Evolutionary conservation across 2,113 vertebrate species (phyloP).

Genomic region (Benthochromis sp.): DNA sequence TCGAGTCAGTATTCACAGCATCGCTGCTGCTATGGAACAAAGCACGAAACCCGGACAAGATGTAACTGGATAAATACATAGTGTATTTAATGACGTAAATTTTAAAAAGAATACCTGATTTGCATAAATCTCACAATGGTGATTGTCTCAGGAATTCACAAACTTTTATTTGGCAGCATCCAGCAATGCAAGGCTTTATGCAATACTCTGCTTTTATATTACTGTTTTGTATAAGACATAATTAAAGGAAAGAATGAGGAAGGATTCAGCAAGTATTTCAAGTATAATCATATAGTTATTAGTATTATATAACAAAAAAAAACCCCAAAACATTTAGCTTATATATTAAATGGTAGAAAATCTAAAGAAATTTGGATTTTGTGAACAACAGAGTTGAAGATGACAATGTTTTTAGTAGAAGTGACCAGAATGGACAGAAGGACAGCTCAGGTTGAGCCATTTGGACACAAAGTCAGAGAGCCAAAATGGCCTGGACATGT

Average conservation of each 20-base stretch:
- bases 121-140: background rate
- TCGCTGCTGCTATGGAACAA: background rate
- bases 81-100: background rate
- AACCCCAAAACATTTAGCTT: fast-evolving
- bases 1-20: background rate
- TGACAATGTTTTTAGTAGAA: background rate
- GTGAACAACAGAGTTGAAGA: background rate
- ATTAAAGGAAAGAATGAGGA: background rate
- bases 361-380: background rate
- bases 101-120: background rate
- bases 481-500: background rate
- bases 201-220: background rate
- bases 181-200: background rate
- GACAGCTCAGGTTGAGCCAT: background rate
- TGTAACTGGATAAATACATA: background rate
- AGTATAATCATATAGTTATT: background rate
- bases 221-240: background rate
- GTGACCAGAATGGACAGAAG: background rate
- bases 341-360: background rate
- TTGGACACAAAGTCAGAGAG: background rate
- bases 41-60: background rate
- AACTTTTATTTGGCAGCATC: background rate
- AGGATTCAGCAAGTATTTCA: background rate
- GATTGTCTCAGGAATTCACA: background rate
- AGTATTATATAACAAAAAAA: background rate